Evolutionary conservation across 2,888 invertebrate genomes (phyloP), one percentile per base, ranked within the genome.

Genomic region (Leptothorax acervorum): DNA sequence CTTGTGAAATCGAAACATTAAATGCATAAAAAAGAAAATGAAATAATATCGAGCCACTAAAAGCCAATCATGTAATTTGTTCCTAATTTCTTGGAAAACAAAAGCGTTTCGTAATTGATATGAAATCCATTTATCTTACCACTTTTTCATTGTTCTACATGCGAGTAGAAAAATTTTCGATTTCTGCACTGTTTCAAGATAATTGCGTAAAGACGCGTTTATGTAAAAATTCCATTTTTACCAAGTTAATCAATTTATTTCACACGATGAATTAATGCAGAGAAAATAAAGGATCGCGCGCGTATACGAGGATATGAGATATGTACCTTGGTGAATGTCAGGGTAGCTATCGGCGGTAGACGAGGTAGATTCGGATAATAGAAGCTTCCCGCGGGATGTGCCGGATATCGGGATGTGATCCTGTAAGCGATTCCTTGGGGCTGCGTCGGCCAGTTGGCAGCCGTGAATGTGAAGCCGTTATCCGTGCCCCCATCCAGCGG

Each of bases 361-460:
- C 97, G 96, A 93, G 98, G 97, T 93, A 97, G 95, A 94, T 98
- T 97, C 18, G 98, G 98, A 95, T 99, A 99, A 96, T 98, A 98
- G 96, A 99, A 99, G 76, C 99, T 98, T 85, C 98, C 98, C 18
- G 99, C 99, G 31, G 98, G 98, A 95, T 99, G 99, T 84, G 97
- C 97, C 12, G 99, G 99, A 95, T 97, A 97, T 89, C 97, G 97
- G 68, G 98, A 97, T 51, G 98, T 98, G 95, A 99, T 98, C 92
- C 97, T 96, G 95, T 98, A 97, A 90, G 98, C 98, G 89, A 97
- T 97, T 89, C 98, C 98, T 94, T 97, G 98, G 2, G 99, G 99
- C 73, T 97, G 97, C 31, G 98, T 98, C 76, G 98, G 98, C 99
- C 99, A 99, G 95, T 98, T 98, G 73, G 98, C 98, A n/a, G 99